Conservation (phyloP, 2,113 vertebrate species). For the Macrotis lagotis region DNA sequence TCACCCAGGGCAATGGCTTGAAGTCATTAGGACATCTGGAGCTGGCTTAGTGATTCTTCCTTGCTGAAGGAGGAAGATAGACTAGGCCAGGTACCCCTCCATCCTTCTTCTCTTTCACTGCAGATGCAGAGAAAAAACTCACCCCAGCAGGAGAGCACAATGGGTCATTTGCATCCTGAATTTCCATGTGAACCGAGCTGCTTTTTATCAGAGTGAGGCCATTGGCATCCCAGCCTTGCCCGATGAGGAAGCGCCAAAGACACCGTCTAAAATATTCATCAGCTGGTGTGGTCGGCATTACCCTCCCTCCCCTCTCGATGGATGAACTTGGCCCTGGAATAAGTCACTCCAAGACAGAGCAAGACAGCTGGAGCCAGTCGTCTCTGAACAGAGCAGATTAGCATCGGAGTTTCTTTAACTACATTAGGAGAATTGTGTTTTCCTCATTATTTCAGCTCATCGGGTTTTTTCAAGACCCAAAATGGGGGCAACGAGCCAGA, state of each 20-base stretch:
- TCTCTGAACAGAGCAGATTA: not conserved
- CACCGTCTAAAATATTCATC: not conserved
- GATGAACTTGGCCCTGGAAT: not conserved
- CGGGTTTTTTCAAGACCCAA: not conserved
- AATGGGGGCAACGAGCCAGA: not conserved
- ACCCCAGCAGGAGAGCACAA: not conserved
- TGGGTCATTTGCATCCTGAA: not conserved
- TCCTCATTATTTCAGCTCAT: constrained; percentile 2
- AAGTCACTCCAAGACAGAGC: not conserved
- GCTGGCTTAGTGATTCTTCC: not conserved
- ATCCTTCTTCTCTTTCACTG: not conserved
- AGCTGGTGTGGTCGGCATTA: not conserved
- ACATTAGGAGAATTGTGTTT: constrained; percentile 1
- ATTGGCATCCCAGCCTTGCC: not conserved
- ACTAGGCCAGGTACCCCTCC: not conserved
- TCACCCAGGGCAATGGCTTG: not conserved
- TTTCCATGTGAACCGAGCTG: not conserved
- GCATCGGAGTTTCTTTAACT: not conserved
- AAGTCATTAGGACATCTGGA: not conserved
- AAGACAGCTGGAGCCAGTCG: not conserved
- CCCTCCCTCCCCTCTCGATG: too few relatives aligned
- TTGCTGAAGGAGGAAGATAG: not conserved
- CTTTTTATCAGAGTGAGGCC: not conserved
- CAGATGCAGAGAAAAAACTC: not conserved
- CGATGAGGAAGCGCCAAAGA: not conserved